Base-by-base conservation (phyloP, 2,797 vertebrate genomes). In the Myotis findleyi region DNA sequence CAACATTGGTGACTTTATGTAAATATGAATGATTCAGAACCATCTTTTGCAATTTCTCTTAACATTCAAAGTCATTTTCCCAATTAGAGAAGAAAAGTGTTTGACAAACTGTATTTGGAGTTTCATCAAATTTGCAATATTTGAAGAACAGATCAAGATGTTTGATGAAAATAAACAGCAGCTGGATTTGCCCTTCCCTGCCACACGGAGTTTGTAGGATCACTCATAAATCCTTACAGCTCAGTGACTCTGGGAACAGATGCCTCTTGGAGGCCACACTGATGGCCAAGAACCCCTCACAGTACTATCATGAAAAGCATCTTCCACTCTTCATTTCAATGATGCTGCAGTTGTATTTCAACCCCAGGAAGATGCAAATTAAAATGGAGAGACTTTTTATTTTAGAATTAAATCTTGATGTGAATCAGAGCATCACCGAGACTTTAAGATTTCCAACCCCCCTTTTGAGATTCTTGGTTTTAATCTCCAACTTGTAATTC, bases 111-210 rank as follows among this genome's bases (percentile, higher is more conserved):
- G 62, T 92, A 88, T 97, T 96, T 89, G 88, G 68, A 53, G 71
- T 94, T 96, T 97, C 94, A 95, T 97, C 93, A 97, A 71, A 96
- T 96, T 93, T 96, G 87, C 87, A 92, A 2, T 96, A 93, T 97
- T 97, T 97, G 88, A 97, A 92, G 97, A 96, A 97, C 87, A 97
- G 95, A 96, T 97, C 95, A 94, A 97, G 92, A 97, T 94, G 90
- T 94, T 97, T 87, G 93, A 94, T 87, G 95, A 97, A 97, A 97
- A 97, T 93, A 97, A 97, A 94, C 75, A 92, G 93, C 97, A 97
- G 96, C 95, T 97, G 97, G 95, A 97, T 97, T 89, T 91, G 49
- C 94, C 96, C 96, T 97, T 97, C 95, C 38, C 88, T 96, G 94
- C 91, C 85, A 66, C 83, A 76, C 41, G 33, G 75, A 89, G 87